phyloP scores from a whole-genome alignment of 2,113 vertebrate genomes.

The Ovis aries region ARS-UI_Ramb_v3.0 NC_056054.1:102546501-102547000 shows the following conservation, averaged over 20 bases:
- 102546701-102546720: neutral
- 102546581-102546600: neutral
- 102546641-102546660: neutral
- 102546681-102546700: neutral
- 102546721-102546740: neutral
- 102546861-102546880: neutral
- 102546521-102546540: neutral
- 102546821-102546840: neutral
- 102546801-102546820: neutral
- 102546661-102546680: neutral
- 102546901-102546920: neutral
- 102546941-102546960: neutral
- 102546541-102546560: neutral
- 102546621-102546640: neutral
- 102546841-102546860: neutral
- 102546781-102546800: neutral
- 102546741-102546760: neutral
- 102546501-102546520: neutral
- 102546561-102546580: neutral
- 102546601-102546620: neutral
- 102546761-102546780: neutral
- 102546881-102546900: neutral
- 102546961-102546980: neutral
- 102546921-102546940: neutral
- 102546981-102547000: neutral